These are phyloP conservation scores for Abramis brama DNA, from an alignment of 2,113 vertebrate genomes.

Conservation along the genomic window DNA sequence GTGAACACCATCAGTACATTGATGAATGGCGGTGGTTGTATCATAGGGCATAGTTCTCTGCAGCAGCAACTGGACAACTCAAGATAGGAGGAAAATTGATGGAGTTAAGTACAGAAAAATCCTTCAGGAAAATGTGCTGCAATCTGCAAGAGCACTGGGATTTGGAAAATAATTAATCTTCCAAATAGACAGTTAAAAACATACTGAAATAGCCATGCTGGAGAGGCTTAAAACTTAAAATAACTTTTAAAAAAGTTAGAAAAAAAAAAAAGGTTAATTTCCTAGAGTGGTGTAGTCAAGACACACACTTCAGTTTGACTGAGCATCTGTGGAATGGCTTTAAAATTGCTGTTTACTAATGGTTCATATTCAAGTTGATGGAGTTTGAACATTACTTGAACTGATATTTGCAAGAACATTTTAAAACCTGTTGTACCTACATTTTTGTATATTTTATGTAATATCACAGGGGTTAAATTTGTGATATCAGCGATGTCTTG, in stretches of 20 bases:
- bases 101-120: neutral
- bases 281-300: constrained; percentile 1
- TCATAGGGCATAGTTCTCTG: neutral
- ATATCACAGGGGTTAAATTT: neutral
- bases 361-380: neutral
- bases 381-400: neutral
- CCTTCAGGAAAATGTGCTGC: constrained; percentile 16
- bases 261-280: neutral
- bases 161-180: constrained; percentile 35
- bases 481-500: neutral
- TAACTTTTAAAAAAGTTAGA: neutral
- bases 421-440: neutral
- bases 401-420: neutral
- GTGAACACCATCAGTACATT: neutral
- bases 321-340: constrained; percentile 9
- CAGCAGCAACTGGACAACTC: constrained; percentile 10
- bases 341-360: constrained; percentile 19
- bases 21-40: constrained; percentile 5
- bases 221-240: neutral
- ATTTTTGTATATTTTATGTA: neutral
- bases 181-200: constrained; percentile 1
- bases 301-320: neutral
- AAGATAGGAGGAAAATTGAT: constrained; percentile 27
- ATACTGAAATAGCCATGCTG: neutral
- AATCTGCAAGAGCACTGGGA: constrained; percentile 6